Evolutionary conservation across 2,888 invertebrate genomes (phyloP).

Genomic region (Eueremaeus valkanovi): DNA sequence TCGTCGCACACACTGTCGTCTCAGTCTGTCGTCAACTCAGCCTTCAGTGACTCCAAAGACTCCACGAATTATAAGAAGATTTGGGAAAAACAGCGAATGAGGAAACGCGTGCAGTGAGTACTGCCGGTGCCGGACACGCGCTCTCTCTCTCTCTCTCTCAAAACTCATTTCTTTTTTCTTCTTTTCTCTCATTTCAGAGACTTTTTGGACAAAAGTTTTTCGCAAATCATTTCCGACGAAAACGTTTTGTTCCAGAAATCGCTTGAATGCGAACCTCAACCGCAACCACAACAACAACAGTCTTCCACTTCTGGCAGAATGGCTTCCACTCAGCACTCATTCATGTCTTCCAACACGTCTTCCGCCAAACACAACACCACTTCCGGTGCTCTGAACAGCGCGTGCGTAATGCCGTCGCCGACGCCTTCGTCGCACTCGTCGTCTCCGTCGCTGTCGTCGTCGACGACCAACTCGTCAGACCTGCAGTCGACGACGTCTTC

Average conservation of each 20-base stretch:
- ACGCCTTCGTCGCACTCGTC: constrained; percentile 73
- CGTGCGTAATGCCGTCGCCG: constrained; percentile 65
- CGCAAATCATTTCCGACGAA: constrained; percentile 37
- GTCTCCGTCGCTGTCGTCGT: constrained; percentile 36
- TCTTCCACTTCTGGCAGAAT: not conserved
- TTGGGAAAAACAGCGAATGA: constrained; percentile 41
- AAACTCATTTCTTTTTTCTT: no score
- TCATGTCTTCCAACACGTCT: constrained; percentile 31
- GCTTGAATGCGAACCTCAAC: constrained; percentile 33
- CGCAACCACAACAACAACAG: not conserved
- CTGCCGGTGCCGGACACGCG: not conserved
- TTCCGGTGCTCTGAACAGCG: constrained; percentile 55
- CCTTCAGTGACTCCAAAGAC: constrained; percentile 4
- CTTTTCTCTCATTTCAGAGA: constrained; percentile 1
- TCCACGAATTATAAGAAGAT: constrained; percentile 30
- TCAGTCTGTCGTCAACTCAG: not conserved
- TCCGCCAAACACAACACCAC: constrained; percentile 12
- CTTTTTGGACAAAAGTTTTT: constrained; percentile 26
- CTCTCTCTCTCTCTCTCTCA: not conserved
- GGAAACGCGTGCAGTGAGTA: constrained; percentile 40
- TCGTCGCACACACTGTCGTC: constrained; percentile 22
- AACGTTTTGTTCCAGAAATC: constrained; percentile 28
- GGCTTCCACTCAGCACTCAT: not conserved
- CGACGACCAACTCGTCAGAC: constrained; percentile 35
- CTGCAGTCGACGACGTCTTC: constrained; percentile 47